These are phyloP conservation scores for Halocaridina rubra DNA, from an alignment of 2,888 invertebrate species.

Conservation along the genomic window DNA sequence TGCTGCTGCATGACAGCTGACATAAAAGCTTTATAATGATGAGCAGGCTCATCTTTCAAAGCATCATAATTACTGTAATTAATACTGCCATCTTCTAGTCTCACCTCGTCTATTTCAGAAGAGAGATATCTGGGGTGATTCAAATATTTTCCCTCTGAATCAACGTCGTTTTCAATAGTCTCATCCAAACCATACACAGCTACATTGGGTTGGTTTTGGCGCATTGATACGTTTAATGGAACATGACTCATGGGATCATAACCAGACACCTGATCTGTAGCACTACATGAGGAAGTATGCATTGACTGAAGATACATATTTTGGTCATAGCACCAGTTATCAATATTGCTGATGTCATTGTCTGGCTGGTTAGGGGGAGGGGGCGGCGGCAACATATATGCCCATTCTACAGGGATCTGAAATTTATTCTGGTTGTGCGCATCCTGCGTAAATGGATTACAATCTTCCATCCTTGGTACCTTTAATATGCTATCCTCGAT, in stretches of 20 bases:
- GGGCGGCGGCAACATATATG: slow-evolving; percentile 60
- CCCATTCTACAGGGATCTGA: slow-evolving; percentile 60
- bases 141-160: too few relatives aligned
- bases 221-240: too few relatives aligned
- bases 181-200: too few relatives aligned
- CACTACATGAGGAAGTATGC: neutral
- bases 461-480: neutral
- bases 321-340: slow-evolving; percentile 54
- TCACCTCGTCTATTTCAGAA: too few relatives aligned
- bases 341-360: slow-evolving; percentile 42
- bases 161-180: too few relatives aligned
- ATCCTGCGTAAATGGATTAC: neutral
- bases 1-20: slow-evolving; percentile 41
- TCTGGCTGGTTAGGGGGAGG: slow-evolving; percentile 51
- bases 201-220: too few relatives aligned
- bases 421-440: slow-evolving; percentile 29
- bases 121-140: too few relatives aligned
- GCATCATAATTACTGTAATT: too few relatives aligned
- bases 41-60: slow-evolving; percentile 44
- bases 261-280: neutral
- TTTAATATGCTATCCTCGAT: neutral
- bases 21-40: slow-evolving; percentile 58
- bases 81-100: too few relatives aligned
- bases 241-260: neutral
- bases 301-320: slow-evolving; percentile 56